Conservation (phyloP, 2,888 invertebrate genomes). For the Orthosia gothica region DNA sequence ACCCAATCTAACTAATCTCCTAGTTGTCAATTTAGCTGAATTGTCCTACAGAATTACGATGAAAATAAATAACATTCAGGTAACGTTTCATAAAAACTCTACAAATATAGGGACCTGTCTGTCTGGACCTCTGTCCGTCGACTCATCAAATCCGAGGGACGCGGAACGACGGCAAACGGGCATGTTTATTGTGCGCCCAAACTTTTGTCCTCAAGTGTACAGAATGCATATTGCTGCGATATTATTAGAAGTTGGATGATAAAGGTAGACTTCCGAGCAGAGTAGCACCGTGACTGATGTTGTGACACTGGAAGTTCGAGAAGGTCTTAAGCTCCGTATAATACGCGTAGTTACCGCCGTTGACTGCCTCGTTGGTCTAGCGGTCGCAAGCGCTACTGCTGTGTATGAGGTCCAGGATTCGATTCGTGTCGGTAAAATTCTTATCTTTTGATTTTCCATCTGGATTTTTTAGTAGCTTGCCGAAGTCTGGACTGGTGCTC, state of each 20-base stretch:
- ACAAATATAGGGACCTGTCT: slow-evolving; percentile 63
- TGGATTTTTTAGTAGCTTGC: too few species aligned
- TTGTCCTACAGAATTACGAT: slow-evolving; percentile 33
- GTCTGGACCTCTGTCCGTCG: slow-evolving; percentile 52
- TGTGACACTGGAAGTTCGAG: too few species aligned
- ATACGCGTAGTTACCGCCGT: too few species aligned
- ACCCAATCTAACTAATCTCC: slow-evolving; percentile 9
- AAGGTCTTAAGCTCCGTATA: too few species aligned
- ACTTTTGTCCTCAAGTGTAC: slow-evolving; percentile 58
- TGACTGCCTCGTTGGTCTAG: too few species aligned
- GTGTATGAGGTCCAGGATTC: too few species aligned
- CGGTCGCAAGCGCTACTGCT: too few species aligned
- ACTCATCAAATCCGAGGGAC: slow-evolving; percentile 58
- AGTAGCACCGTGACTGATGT: too few species aligned
- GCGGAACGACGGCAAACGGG: slow-evolving; percentile 33
- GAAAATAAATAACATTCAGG: slow-evolving; percentile 53
- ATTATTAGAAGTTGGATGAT: slow-evolving; percentile 47
- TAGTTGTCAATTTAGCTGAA: slow-evolving; percentile 31
- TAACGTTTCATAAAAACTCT: slow-evolving; percentile 54
- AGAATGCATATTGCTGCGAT: slow-evolving; percentile 59
- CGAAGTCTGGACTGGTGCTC: too few species aligned
- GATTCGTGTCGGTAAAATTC: too few species aligned
- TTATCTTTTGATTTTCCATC: too few species aligned
- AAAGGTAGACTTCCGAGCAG: too few species aligned
- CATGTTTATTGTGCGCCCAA: slow-evolving; percentile 41